Base-by-base conservation (phyloP, 2,888 invertebrate species). In the Pseudococcus viburni region DNA sequence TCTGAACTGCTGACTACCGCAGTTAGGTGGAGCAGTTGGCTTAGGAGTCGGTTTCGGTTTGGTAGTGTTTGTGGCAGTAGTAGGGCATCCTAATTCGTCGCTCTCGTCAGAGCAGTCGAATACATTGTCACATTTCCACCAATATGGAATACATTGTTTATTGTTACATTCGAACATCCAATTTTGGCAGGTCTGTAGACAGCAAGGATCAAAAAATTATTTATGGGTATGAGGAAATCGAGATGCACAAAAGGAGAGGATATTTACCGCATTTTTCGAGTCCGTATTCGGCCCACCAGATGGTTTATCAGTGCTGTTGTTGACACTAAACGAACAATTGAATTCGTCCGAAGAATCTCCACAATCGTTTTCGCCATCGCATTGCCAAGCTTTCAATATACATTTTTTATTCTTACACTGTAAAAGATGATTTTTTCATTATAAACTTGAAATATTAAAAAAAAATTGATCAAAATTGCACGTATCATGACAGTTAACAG, bases 151-250 rank as follows among this genome's bases (percentile, higher is more conserved):
- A 90, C 96, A 96, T 85, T 93, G 92, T 17, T 93, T 93, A 11
- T 95, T 95, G 22, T 93, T 92, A 90, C 96, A 96, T 90, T 93
- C 94, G 91, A 95, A 96, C 96, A 96, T 96, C 95, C 95, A 96
- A 89, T 95, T 94, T 84, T 94, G 93, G 90, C 96, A 96, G 0
- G 92, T 91, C 26, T 91, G 87, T 15, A 89, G 89, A 26, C 55
- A 89, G 42, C 19, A 55, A 51, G 12, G 0, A 15, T 51, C 11
- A 15, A 12, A 46, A 46, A 46, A 46, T 46, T 46, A 51, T 15
- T 15, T 12, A 51, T 51, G 8, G 15, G 48, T 42, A 9, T 0
- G 0, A 42, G 8, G 8, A 42, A 42, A 42, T 42, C 5, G 42
- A 42, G 5, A 42, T 7, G 9, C 22, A 80, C 73, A 89, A 88